Base-by-base conservation (phyloP, 2,113 vertebrate species). In the Campylorhamphus procurvoides region DNA sequence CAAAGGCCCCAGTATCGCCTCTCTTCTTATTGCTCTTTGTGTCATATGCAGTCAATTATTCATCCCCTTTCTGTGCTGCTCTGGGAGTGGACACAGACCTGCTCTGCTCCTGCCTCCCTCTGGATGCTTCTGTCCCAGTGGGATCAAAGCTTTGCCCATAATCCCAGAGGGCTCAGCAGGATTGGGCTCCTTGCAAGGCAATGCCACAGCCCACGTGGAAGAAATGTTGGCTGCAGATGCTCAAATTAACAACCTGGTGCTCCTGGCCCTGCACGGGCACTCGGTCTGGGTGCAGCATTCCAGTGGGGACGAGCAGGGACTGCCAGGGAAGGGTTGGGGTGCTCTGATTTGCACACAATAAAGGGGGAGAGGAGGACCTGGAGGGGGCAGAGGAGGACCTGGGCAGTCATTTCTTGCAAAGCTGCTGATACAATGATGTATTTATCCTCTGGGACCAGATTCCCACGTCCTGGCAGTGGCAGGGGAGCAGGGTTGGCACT, bases 11-110 rank as follows among this genome's bases (percentile, higher is more conserved):
- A 28, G 87, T 97, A 94, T 97, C 94, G 20, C 31, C 73, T 93
- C 81, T 95, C 94, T 93, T 60, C 97, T 95, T 84, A 93, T 79
- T 95, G 15, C 96, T 94, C 94, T 90, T 92, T 86, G 88, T 94
- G 79, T 68, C 83, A 92, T 80, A 87, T 89, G 62, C 27, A 58
- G 74, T 98, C 85, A 98, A 98, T 98, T 97, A 98, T 98, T 98
- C 76, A 98, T 91, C 50, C 72, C 75, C n/a, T 63, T 5, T 29
- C 58, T 47, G 77, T 15, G 95, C 90, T 13, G 77, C 91, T 14
- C 55, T 0, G 3, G 1, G 18, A 66, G 74, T 1, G 1, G 74
- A 19, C 49, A 42, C 0, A 1, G 84, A 39, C 40, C 79, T 1
- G 7, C 47, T 86, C 72, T 11, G 59, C 88, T 53, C 67, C 18